phyloP scores from a whole-genome alignment of 1,140 invertebrate genomes.

The Panagrolaimus sp. region DNA sequence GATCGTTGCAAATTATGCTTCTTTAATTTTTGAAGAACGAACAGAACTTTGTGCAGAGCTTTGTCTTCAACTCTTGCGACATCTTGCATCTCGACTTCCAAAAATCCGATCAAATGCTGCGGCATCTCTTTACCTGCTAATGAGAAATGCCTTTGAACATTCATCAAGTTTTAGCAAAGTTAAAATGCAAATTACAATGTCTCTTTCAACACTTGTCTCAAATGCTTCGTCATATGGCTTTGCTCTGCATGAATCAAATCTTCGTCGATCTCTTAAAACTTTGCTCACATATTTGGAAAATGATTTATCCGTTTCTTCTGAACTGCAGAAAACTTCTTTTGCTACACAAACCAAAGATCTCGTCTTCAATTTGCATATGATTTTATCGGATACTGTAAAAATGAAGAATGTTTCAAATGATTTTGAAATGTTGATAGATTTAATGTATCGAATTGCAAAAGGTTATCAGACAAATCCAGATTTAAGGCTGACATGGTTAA shows the following conservation, averaged over 20 bases:
- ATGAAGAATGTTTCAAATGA: constrained; percentile 98
- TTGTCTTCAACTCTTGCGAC: constrained; percentile 68
- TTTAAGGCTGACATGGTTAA: constrained; percentile 82
- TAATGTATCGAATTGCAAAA: constrained; percentile 96
- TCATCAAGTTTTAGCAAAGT: constrained; percentile 91
- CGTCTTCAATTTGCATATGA: constrained; percentile 95
- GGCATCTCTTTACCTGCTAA: constrained; percentile 84
- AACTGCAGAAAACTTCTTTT: background rate
- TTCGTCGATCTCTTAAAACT: constrained; percentile 87
- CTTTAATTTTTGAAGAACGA: constrained; percentile 75
- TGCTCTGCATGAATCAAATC: constrained; percentile 77
- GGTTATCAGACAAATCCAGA: constrained; percentile 96
- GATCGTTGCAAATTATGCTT: constrained; percentile 74
- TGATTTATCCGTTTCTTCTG: constrained; percentile 62
- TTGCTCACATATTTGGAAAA: constrained; percentile 86
- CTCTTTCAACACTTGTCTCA: constrained; percentile 75
- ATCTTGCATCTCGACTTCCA: constrained; percentile 79
- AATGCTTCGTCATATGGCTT: constrained; percentile 31
- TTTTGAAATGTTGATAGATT: constrained; percentile 91
- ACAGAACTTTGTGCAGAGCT: constrained; percentile 52
- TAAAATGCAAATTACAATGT: constrained; percentile 98
- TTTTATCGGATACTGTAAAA: constrained; percentile 93
- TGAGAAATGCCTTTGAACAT: constrained; percentile 89
- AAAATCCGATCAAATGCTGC: constrained; percentile 77
- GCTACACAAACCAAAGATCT: constrained; percentile 75